Base-by-base conservation (phyloP, 2,888 invertebrate genomes). In the Leucozona laternaria region DNA sequence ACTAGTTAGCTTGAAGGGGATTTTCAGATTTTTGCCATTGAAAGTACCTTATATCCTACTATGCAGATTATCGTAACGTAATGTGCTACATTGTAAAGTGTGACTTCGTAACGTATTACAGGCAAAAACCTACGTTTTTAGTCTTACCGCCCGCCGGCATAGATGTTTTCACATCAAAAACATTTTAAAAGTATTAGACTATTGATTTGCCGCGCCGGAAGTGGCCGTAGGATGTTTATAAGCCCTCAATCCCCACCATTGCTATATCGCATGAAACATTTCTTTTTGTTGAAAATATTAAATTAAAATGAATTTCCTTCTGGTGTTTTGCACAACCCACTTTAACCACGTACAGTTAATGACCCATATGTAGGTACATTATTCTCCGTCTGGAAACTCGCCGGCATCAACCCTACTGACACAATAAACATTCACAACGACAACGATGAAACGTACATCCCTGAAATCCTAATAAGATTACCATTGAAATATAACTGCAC, bases 401-500 rank as follows among this genome's bases (percentile, higher is more conserved):
- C 17, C 57, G 66, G 57, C 70, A 37, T 66, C 64, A 64, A 58
- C 68, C 66, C 66, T 40, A 34, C 64, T 55, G 73, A 82, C 53
- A 68, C 72, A 72, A 68, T 72, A 71, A 64, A 64, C 71, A 58
- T 31, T 57, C 60, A 58, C 71, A 50, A 71, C 45, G 57, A 64
- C 50, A 37, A 70, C 53, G 53, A 66, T 45, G 76, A 57, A 53
- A 48, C 55, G 64, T 43, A 60, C 60, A 53, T 62, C 66, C 62
- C 66, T 60, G 71, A 79, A 75, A 60, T 77, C 55, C 53, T 85
- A 85, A 85, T 80, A 77, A 80, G 85, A 85, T 85, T 80, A 85
- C 72, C 80, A 80, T 85, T 85, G 85, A 80, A 77, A 80, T 62
- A 77, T 68, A 80, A 83, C 79, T 79, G 73, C 73, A 57, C 83